Evolutionary conservation across 2,888 invertebrate species (phyloP), one percentile per base, ranked within the genome.

Genomic region (Crepidodera aurea): DNA sequence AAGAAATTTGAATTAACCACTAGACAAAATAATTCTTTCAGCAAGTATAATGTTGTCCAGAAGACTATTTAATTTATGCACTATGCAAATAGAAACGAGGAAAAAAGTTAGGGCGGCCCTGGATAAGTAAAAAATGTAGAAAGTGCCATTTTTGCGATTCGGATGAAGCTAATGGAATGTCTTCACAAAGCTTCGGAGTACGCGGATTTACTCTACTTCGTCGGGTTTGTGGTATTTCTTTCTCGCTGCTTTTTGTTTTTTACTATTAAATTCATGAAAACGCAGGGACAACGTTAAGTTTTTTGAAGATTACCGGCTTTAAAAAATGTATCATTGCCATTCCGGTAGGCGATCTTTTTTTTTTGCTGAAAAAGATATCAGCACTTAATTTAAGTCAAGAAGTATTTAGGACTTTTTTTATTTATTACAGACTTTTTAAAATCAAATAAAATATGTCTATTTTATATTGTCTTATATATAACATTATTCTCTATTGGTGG

Each of bases 71-170:
- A n/a, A n/a, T n/a, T n/a, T n/a, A n/a, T n/a, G n/a, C n/a, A n/a
- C n/a, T n/a, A 4, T 5, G 7, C n/a, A 10, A 15, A 39, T 5
- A 12, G 10, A 39, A 22, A 22, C n/a, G 6, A 25, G 25, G 25
- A 13, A 34, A 34, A 34, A 34, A 34, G 2, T 34, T 6, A 13
- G 69, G 8, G 8, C 48, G 48, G 48, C 13, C 27, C 48, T 48
- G 58, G 67, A 67, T 66, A 68, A 62, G 71, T 63, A 69, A 67
- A 66, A 70, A 71, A 72, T 69, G 70, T 69, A 71, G 63, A 71
- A 72, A 73, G 73, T 73, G 73, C 71, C 73, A 75, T 73, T 73
- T 75, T 73, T 72, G 70, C 67, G 71, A 73, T 73, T 74, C 71
- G 71, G 71, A 72, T 72, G 69, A 72, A 71, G 71, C 72, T 73